Conservation (phyloP, 1,140 invertebrate genomes). For the Colletes gigas region DNA sequence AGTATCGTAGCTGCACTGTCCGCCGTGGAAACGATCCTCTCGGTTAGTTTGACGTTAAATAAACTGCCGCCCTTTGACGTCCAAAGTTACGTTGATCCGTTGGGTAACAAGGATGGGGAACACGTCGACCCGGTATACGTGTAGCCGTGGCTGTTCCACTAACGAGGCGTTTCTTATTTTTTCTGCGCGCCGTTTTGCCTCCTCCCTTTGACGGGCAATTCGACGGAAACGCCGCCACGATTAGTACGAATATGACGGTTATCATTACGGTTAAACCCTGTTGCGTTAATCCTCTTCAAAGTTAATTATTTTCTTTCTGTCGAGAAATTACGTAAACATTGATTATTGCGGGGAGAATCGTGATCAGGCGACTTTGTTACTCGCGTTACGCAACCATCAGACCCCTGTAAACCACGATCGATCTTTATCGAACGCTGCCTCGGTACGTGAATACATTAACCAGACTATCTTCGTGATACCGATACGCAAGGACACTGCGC, state of each 20-base stretch:
- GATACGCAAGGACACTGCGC: too few relatives aligned
- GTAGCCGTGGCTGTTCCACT: neutral
- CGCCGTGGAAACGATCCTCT: constrained; percentile 7
- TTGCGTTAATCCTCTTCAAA: too few relatives aligned
- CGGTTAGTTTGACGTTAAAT: constrained; percentile 44
- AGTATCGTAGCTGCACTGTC: constrained; percentile 13
- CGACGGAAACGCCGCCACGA: constrained; percentile 6
- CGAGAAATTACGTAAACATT: too few relatives aligned
- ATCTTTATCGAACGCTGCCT: too few relatives aligned
- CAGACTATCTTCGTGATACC: too few relatives aligned
- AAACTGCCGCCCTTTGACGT: constrained; percentile 37
- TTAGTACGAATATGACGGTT: neutral
- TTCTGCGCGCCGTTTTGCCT: constrained; percentile 9
- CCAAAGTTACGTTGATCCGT: constrained; percentile 10
- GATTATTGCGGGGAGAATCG: too few relatives aligned
- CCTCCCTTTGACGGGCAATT: constrained; percentile 6
- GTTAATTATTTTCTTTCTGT: too few relatives aligned
- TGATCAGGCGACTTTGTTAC: too few relatives aligned
- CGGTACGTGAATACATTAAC: too few relatives aligned
- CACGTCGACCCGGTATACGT: too few relatives aligned
- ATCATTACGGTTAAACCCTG: neutral
- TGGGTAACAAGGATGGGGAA: constrained; percentile 15
- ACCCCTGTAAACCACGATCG: too few relatives aligned
- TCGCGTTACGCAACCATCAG: too few relatives aligned
- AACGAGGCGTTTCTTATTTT: constrained; percentile 46